phyloP scores from a whole-genome alignment of 2,888 invertebrate genomes.

The Microctonus aethiopoides region DNA sequence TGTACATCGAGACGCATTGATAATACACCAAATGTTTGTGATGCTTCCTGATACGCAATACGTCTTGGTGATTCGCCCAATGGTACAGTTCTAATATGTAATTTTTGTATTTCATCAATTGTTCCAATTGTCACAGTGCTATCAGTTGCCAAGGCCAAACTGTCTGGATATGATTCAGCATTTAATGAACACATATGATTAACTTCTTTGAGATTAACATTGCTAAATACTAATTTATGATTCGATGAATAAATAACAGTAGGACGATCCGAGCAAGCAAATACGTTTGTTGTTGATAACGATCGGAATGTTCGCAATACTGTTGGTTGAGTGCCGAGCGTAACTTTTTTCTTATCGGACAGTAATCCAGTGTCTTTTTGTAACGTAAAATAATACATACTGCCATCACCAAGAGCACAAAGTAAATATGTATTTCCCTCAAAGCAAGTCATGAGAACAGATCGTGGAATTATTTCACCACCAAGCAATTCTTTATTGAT shows the following conservation, averaged over 20 bases:
- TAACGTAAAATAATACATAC: constrained; percentile 94
- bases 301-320: constrained; percentile 90
- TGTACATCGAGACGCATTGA: constrained; percentile 90
- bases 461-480: constrained; percentile 97
- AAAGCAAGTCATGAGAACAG: constrained; percentile 93
- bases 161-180: constrained; percentile 94
- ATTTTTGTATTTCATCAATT: constrained; percentile 97
- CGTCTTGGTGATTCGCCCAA: constrained; percentile 93
- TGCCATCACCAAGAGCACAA: constrained; percentile 96
- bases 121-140: constrained; percentile 93
- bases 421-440: constrained; percentile 91
- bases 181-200: constrained; percentile 98
- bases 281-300: constrained; percentile 93
- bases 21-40: constrained; percentile 94
- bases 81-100: constrained; percentile 96
- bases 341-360: constrained; percentile 93
- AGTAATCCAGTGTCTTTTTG: constrained; percentile 80
- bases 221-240: constrained; percentile 98
- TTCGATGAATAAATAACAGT: constrained; percentile 99
- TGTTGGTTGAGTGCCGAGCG: constrained; percentile 97
- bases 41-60: constrained; percentile 93
- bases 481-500: constrained; percentile 89
- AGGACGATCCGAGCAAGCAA: constrained; percentile 98
- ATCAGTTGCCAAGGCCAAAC: constrained; percentile 89
- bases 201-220: constrained; percentile 94